Evolutionary conservation across 2,888 invertebrate genomes (phyloP).

Genomic region (Chalcis sispes): DNA sequence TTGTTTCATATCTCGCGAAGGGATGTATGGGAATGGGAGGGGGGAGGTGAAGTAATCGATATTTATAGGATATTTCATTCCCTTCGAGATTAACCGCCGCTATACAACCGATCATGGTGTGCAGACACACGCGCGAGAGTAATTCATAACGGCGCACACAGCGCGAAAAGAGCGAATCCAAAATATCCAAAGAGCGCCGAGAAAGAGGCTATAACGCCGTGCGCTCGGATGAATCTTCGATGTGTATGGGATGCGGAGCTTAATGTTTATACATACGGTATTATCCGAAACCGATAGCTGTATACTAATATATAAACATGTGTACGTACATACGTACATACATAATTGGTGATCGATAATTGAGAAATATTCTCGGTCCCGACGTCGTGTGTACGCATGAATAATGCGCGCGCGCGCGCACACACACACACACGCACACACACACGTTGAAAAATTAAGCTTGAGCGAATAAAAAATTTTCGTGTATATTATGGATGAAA

Average conservation of each 20-base stretch:
- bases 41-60: conserved; percentile 49
- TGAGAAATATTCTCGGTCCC: conserved; percentile 24
- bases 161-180: background rate
- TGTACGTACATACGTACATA: background rate
- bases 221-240: background rate
- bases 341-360: conserved; percentile 31
- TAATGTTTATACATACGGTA: background rate
- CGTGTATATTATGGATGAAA: no score
- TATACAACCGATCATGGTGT: background rate
- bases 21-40: background rate
- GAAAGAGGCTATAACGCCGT: no score
- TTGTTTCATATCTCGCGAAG: conserved; percentile 34
- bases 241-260: background rate
- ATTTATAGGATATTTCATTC: conserved; percentile 41
- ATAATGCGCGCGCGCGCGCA: conserved; percentile 9
- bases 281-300: no score
- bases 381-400: background rate
- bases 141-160: background rate
- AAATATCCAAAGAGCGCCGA: no score
- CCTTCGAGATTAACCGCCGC: conserved; percentile 9
- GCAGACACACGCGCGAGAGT: background rate
- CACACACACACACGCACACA: background rate
- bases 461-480: no score
- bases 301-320: conserved; percentile 8
- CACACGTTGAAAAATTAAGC: no score